Evolutionary conservation across 2,113 vertebrate genomes (phyloP).

Genomic region (Lethenteron reissneri): DNA sequence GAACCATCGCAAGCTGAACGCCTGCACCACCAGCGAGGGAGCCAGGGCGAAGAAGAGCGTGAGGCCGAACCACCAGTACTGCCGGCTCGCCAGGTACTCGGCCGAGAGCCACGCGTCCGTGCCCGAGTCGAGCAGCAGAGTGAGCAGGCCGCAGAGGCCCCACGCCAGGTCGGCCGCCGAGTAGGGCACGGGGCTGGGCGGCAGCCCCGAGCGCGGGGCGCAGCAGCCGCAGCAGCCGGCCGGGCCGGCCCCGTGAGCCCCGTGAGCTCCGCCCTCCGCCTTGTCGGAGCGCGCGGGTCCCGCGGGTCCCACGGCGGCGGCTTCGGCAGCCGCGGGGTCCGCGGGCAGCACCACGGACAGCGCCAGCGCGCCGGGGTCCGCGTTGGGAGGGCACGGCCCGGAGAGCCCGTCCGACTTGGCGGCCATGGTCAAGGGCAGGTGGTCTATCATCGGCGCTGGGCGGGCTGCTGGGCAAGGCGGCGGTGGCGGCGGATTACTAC

Average conservation of each 20-base stretch:
- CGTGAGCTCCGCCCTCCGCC: neutral
- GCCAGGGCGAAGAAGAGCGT: slow-evolving; percentile 3
- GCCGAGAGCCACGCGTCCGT: slow-evolving; percentile 2
- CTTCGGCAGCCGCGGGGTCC: neutral
- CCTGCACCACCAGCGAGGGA: slow-evolving; percentile 3
- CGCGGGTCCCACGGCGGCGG: neutral
- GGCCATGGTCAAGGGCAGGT: too few relatives aligned
- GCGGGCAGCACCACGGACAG: too few relatives aligned
- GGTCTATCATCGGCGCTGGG: too few relatives aligned
- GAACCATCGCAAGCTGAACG: slow-evolving; percentile 1
- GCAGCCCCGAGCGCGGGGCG: neutral
- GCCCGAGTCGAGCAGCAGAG: neutral
- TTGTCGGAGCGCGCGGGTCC: neutral
- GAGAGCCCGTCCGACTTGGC: too few relatives aligned
- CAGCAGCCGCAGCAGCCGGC: neutral
- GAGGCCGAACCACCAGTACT: slow-evolving; percentile 1
- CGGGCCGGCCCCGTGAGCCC: neutral
- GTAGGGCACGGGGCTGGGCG: neutral
- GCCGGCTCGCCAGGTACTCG: neutral
- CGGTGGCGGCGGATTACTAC: too few relatives aligned
- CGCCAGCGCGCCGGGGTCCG: too few relatives aligned
- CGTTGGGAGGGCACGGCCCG: too few relatives aligned
- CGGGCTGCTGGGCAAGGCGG: too few relatives aligned
- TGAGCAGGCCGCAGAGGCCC: neutral
- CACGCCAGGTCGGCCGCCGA: neutral